These are phyloP conservation scores for Drymodes brunneopygia DNA, from an alignment of 2,113 vertebrate genomes.

Conservation along the genomic window DNA sequence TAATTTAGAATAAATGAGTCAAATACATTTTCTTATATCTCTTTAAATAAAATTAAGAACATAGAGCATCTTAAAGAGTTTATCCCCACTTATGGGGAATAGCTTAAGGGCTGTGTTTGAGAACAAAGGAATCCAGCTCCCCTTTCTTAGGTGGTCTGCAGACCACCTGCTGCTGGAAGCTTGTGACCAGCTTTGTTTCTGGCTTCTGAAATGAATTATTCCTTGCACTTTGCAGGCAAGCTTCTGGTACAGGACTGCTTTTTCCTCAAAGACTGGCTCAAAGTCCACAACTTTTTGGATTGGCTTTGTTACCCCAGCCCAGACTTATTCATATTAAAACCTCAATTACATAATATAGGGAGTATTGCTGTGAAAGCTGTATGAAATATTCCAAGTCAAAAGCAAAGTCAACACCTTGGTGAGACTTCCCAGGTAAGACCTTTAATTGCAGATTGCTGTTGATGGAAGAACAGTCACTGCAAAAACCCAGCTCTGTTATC, in stretches of 20 bases:
- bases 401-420: not conserved
- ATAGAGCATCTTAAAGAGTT: not conserved
- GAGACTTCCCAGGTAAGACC: not conserved
- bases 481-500: rapidly evolving
- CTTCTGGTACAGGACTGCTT: not conserved
- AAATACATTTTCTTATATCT: not conserved
- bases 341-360: not conserved
- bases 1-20: not conserved
- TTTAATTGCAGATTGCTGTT: not conserved
- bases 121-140: not conserved
- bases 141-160: not conserved
- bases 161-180: not conserved
- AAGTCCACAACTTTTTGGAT: not conserved
- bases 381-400: not conserved
- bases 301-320: not conserved
- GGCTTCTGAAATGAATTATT: not conserved
- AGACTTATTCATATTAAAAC: not conserved
- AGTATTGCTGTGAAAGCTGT: not conserved
- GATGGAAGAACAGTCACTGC: not conserved
- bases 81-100: not conserved
- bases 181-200: not conserved
- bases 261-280: not conserved
- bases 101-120: not conserved
- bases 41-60: not conserved
- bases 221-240: not conserved